Evolutionary conservation across 2,797 vertebrate species (phyloP), one percentile per base, ranked within the genome.

Genomic region (Pipistrellus pipistrellus): DNA sequence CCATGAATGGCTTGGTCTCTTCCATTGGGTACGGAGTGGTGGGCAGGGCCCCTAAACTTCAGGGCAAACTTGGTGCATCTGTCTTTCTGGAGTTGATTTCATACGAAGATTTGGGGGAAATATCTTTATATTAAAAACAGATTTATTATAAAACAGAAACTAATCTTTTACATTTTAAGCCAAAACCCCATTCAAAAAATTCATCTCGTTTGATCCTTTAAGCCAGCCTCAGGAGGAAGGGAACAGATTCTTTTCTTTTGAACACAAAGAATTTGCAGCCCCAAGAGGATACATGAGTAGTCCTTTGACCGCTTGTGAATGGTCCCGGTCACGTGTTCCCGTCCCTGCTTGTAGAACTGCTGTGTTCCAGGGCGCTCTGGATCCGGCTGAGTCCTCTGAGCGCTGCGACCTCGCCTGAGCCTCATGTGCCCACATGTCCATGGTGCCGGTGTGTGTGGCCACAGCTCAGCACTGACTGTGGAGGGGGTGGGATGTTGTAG

Each of bases 71-170:
- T 23, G 77, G 71, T 88, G 51, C 73, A 25, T 73, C 75, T n/a
- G 1, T 83, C 14, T 92, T 30, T 75, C 81, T 85, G 18, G n/a
- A 83, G 57, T 6, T 46, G 27, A 95, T 93, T 96, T 97, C 76
- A 62, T 83, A 80, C 30, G 46, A 9, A 90, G 48, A 53, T 85
- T 83, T 82, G 4, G 23, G 21, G 46, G 13, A 71, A 84, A 84
- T 48, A 25, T 32, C 76, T 84, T 92, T 90, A 53, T 89, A 88
- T 91, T 95, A 88, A 96, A 94, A 78, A 51, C 25, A 87, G 82
- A 85, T 95, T 94, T 94, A 83, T 84, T 89, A 62, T 88, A 64
- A 94, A 93, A 44, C 88, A 86, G 66, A 92, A 78, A 77, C 64
- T 81, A 59, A 38, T 88, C 59, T 21, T 88, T 94, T 75, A 88